Percentiles rank a stretch among this genome's conserved stretches.
Conservation (phyloP, 2,113 vertebrate genomes). For the Bostrychus sinensis region DNA sequence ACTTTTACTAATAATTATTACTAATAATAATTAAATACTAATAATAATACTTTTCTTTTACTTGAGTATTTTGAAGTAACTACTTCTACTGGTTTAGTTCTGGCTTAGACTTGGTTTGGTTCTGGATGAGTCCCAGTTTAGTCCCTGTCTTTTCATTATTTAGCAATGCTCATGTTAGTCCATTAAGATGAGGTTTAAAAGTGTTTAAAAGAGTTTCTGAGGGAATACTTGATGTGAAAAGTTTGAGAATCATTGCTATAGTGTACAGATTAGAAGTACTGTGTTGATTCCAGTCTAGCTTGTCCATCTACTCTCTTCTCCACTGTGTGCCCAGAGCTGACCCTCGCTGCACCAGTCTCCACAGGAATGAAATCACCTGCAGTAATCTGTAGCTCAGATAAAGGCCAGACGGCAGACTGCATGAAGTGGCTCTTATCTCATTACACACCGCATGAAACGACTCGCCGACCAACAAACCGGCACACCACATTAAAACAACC, state of each 20-base stretch:
- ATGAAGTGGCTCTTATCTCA: constrained; percentile 65
- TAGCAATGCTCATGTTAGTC: too few relatives aligned
- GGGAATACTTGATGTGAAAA: too few relatives aligned
- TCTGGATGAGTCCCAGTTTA: not conserved
- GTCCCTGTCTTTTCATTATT: too few relatives aligned
- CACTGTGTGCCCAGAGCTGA: constrained; percentile 27
- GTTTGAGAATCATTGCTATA: not conserved
- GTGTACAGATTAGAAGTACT: not conserved
- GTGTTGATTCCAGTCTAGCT: not conserved
- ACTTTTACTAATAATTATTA: too few relatives aligned
- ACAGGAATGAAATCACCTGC: constrained; percentile 67
- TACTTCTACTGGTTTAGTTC: too few relatives aligned
- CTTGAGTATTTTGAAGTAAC: too few relatives aligned
- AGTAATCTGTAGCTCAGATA: constrained; percentile 69
- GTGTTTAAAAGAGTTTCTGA: too few relatives aligned
- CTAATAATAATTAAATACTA: too few relatives aligned
- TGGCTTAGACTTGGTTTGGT: not conserved
- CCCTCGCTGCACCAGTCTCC: constrained; percentile 33
- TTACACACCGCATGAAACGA: constrained; percentile 60
- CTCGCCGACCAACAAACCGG: constrained; percentile 11
- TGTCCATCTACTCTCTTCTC: constrained; percentile 7
- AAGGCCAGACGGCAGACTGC: constrained; percentile 72
- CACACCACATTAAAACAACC: constrained; percentile 22
- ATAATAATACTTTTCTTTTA: too few relatives aligned
- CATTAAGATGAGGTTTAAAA: too few relatives aligned